Conservation (phyloP, 1,140 invertebrate species). For the Saccostrea cuccullata region DNA sequence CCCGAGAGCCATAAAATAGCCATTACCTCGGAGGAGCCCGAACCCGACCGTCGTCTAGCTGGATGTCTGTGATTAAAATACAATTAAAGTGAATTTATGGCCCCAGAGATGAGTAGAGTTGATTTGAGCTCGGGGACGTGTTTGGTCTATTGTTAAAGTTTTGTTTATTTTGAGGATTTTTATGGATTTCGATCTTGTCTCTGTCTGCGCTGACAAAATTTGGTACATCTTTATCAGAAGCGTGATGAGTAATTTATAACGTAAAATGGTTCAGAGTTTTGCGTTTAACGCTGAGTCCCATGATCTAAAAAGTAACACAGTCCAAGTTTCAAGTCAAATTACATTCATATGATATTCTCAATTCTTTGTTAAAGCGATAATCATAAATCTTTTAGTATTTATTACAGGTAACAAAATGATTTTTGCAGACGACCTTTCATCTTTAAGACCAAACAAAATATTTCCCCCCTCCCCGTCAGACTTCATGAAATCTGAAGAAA, state of each 20-base stretch:
- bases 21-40: background rate
- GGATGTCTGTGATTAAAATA: slow-evolving; percentile 32
- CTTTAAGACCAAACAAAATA: background rate
- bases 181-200: background rate
- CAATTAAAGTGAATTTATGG: slow-evolving; percentile 22
- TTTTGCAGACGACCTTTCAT: background rate
- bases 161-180: slow-evolving; percentile 18
- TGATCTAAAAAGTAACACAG: background rate
- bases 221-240: background rate
- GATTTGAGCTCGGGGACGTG: background rate
- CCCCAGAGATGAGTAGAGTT: slow-evolving; percentile 10
- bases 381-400: background rate
- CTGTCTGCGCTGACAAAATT: background rate
- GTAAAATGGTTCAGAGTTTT: too few relatives aligned
- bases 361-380: background rate
- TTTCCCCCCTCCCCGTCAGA: background rate
- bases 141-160: slow-evolving; percentile 24
- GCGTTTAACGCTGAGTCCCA: too few relatives aligned
- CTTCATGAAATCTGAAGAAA: background rate
- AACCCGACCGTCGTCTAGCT: background rate
- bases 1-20: slow-evolving; percentile 28
- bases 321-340: background rate
- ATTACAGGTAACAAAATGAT: background rate
- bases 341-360: background rate
- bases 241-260: background rate